Evolutionary conservation across 2,113 vertebrate species (phyloP).

Genomic region (Micronisus gabar): DNA sequence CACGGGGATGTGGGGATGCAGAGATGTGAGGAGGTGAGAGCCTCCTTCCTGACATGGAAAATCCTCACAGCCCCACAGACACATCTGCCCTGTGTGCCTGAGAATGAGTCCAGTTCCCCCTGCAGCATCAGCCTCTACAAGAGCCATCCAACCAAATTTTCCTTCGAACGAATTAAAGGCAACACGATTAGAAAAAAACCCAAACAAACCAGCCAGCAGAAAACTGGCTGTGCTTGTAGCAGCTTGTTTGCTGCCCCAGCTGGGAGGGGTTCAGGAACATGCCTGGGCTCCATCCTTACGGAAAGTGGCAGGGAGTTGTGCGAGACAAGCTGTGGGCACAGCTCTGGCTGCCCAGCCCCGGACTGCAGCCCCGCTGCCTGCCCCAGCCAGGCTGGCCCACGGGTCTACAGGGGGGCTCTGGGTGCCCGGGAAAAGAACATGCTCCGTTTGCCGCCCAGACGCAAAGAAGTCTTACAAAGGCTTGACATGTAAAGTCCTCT

Average conservation of each 20-base stretch:
- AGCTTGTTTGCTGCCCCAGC: neutral
- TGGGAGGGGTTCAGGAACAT: rapidly evolving
- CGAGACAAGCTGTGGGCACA: rapidly evolving
- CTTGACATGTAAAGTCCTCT: neutral
- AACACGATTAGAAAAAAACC: rapidly evolving
- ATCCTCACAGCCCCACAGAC: neutral
- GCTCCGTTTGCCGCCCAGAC: neutral
- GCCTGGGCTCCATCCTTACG: rapidly evolving
- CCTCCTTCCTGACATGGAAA: neutral
- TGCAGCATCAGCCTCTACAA: neutral
- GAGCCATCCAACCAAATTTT: neutral
- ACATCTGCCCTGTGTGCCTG: neutral
- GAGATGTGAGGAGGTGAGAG: neutral
- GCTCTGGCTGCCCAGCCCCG: neutral
- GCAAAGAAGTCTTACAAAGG: too few species aligned
- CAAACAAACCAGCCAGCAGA: neutral
- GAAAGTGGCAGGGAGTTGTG: rapidly evolving
- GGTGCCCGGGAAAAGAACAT: rapidly evolving
- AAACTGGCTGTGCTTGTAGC: neutral
- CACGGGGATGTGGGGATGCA: neutral
- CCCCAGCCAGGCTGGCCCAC: rapidly evolving
- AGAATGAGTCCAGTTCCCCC: neutral
- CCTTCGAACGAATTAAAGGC: neutral
- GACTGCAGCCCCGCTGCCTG: neutral
- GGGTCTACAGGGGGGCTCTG: rapidly evolving